Base-by-base conservation (phyloP, 2,113 vertebrate species). In the Tinamus guttatus region DNA sequence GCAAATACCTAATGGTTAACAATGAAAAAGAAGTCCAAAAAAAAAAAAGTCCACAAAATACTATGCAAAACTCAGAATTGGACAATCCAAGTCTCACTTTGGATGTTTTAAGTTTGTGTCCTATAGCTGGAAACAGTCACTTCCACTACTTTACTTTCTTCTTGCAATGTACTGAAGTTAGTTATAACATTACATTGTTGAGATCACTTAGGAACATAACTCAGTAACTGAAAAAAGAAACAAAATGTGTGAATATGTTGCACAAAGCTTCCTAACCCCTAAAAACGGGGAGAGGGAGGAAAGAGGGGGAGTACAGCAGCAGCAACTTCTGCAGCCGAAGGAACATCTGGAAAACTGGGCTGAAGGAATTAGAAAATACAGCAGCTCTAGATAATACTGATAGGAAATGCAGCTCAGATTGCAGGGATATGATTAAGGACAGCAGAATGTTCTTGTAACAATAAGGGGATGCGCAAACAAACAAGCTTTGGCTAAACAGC, bases 351-450 rank as follows among this genome's bases (percentile, higher is more conserved):
- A 95, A 94, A 95, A 88, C 32, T 8, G 9, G 60, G 70, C 87
- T 91, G 59, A 38, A 95, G 45, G 89, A 96, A 93, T 83, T 85
- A 96, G 79, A 96, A 95, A 91, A 94, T 13, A 14, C 85, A 93
- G 81, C 34, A 59, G 87, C 87, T 90, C 52, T 52, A 88, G 93
- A 86, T 93, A 95, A 90, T 52, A 93, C 85, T 8, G 28, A 95
- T 84, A 88, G 93, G 93, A 96, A 96, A 95, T 90, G 62, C 94
- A 95, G 94, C 90, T 90, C 96, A 93, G 80, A 91, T 87, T 81
- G 51, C 71, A 84, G 91, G 96, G 90, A 94, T 95, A 69, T 97
- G 96, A 97, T 95, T 95, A 96, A 96, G 91, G 94, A 96, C 93
- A 96, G 93, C 81, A 97, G 77, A 95, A 97, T 89, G 94, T 64